These are phyloP conservation scores for Stenodema calcarata DNA, from an alignment of 2,888 invertebrate genomes.

Conservation along the genomic window DNA sequence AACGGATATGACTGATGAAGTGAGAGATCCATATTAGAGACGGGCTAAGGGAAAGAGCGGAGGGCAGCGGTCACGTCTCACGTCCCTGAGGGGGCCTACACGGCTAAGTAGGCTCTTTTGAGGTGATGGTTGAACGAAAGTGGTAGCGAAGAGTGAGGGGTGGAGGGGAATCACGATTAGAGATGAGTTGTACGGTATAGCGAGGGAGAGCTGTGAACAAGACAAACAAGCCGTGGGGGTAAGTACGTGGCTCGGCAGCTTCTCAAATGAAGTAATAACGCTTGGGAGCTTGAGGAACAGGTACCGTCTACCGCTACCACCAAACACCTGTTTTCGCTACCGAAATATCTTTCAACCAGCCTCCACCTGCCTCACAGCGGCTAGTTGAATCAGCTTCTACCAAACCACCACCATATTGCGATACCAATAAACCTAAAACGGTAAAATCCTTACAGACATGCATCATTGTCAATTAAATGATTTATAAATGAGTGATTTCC, in stretches of 20 bases:
- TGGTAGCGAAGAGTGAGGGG: neutral
- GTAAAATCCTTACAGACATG: too few species aligned
- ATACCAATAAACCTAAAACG: too few species aligned
- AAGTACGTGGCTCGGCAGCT: slow-evolving; percentile 13
- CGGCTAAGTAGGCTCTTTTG: neutral
- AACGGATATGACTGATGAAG: slow-evolving; percentile 36
- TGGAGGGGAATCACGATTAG: slow-evolving; percentile 36
- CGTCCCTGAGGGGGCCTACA: neutral
- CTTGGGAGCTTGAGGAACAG: neutral
- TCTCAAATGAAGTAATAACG: slow-evolving; percentile 32
- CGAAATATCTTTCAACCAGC: neutral
- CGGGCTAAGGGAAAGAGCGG: neutral
- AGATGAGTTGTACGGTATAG: slow-evolving; percentile 27
- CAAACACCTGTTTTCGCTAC: slow-evolving; percentile 18
- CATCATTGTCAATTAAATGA: too few species aligned
- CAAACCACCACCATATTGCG: too few species aligned
- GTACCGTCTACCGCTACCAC: neutral
- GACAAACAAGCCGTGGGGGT: slow-evolving; percentile 32
- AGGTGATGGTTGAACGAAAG: neutral
- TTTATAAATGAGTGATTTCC: too few species aligned
- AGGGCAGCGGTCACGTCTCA: slow-evolving; percentile 10
- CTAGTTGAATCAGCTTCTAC: neutral
- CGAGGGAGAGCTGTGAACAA: slow-evolving; percentile 27
- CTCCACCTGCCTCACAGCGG: too few species aligned
- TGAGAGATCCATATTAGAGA: slow-evolving; percentile 36